These are phyloP conservation scores for Platygyra sinensis DNA, from an alignment of 64 coral and sea anemone genomes.

Conservation along the genomic window DNA sequence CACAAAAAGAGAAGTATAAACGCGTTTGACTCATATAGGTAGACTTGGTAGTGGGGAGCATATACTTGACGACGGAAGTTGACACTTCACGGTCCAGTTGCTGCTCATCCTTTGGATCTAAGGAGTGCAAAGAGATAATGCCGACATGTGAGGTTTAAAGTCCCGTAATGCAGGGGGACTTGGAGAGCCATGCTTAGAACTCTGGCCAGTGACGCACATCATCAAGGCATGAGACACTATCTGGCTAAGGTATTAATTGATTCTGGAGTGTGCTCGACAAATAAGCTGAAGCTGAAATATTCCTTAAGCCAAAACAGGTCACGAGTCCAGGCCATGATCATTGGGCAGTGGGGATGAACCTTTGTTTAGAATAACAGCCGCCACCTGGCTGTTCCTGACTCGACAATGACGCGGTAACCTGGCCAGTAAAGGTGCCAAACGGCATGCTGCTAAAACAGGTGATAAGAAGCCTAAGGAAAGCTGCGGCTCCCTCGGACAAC, in stretches of 20 bases:
- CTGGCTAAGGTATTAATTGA: no score
- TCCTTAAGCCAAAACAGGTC: no score
- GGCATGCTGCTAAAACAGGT: not conserved
- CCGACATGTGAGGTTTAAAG: slow-evolving; percentile 13
- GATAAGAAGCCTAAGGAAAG: not conserved
- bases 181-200: slow-evolving; percentile 37
- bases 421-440: slow-evolving; percentile 46
- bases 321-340: slow-evolving; percentile 21
- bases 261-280: no score
- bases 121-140: slow-evolving; percentile 19
- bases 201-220: not conserved
- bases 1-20: not conserved
- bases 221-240: slow-evolving; percentile 24
- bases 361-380: slow-evolving; percentile 15
- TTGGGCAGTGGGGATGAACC: not conserved
- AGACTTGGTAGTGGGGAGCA: slow-evolving; percentile 3
- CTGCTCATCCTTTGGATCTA: slow-evolving; percentile 11
- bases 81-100: not conserved
- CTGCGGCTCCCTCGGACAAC: slow-evolving; percentile 22
- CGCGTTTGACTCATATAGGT: not conserved
- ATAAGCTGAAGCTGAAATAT: no score
- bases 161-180: no score
- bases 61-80: not conserved
- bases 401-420: not conserved
- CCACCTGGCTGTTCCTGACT: slow-evolving; percentile 30